A percentile compares a stretch with the other conserved stretches of the same genome.
These are phyloP conservation scores for Isichthys henryi DNA, from an alignment of 2,113 vertebrate species.

Conservation along the genomic window DNA sequence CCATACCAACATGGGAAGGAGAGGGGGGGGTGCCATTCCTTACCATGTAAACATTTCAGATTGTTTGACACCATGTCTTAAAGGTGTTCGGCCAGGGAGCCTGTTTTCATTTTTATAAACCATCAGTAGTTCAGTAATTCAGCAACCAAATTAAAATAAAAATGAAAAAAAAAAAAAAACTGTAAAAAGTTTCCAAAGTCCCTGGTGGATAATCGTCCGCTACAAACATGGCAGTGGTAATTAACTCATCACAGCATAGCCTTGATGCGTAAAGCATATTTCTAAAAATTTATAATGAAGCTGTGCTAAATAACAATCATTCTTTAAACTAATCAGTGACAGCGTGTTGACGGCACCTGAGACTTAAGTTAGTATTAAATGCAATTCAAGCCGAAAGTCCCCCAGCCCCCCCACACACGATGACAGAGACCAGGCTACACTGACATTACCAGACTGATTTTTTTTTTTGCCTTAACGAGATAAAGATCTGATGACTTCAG, in stretches of 20 bases:
- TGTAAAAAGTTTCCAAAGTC: not conserved
- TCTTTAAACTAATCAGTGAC: not conserved
- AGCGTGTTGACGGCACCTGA: not conserved
- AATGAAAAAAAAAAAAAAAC: not conserved
- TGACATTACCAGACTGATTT: no score
- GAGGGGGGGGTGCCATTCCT: not conserved
- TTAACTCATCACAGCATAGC: not conserved
- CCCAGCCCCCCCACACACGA: not conserved
- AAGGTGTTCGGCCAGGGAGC: not conserved
- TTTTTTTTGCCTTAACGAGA: no score
- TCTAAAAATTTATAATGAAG: not conserved
- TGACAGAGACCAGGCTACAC: no score
- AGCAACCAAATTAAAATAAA: not conserved
- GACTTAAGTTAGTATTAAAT: not conserved
- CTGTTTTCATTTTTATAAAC: not conserved
- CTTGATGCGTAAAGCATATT: not conserved
- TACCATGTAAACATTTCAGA: not conserved
- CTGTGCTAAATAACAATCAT: not conserved
- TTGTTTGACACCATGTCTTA: not conserved
- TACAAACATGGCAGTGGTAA: not conserved
- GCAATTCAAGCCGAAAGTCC: not conserved
- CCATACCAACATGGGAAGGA: not conserved
- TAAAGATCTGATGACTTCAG: no score
- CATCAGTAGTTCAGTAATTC: not conserved
- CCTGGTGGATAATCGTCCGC: not conserved